Percentiles rank a stretch among this genome's conserved stretches.
Conservation (phyloP, 2,113 vertebrate species). For the Semnornis frantzii region DNA sequence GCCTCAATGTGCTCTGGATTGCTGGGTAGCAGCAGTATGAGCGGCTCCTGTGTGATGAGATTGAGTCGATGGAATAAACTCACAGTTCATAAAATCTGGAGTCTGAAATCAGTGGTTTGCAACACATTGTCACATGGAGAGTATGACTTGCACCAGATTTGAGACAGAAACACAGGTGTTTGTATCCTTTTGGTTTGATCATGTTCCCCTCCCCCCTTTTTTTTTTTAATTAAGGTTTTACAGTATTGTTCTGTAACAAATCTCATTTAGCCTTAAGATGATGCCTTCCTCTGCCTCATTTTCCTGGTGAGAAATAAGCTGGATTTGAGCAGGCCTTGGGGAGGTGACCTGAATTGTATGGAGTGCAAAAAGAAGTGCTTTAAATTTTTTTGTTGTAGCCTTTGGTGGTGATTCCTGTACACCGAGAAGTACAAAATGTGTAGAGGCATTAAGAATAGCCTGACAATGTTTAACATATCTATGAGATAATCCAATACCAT, state of each 20-base stretch:
- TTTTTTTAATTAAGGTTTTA: background rate
- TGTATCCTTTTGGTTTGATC: background rate
- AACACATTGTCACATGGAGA: background rate
- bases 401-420: background rate
- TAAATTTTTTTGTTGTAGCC: background rate
- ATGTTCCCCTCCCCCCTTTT: background rate
- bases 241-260: background rate
- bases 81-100: background rate
- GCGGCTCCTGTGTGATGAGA: background rate
- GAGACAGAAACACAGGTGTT: background rate
- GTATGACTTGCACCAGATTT: background rate
- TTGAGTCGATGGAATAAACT: background rate
- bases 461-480: background rate
- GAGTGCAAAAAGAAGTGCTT: slow-evolving; percentile 10
- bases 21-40: background rate
- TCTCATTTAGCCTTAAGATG: background rate
- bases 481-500: background rate
- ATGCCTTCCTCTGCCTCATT: slow-evolving; percentile 5
- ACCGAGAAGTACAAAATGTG: background rate
- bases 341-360: slow-evolving; percentile 40
- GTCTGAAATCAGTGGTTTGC: background rate
- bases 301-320: slow-evolving; percentile 21
- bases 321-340: slow-evolving; percentile 3
- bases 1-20: background rate
- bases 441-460: background rate